Evolutionary conservation across 2,113 vertebrate genomes (phyloP), one percentile per base, ranked within the genome.

Genomic region (Danionella cerebrum): DNA sequence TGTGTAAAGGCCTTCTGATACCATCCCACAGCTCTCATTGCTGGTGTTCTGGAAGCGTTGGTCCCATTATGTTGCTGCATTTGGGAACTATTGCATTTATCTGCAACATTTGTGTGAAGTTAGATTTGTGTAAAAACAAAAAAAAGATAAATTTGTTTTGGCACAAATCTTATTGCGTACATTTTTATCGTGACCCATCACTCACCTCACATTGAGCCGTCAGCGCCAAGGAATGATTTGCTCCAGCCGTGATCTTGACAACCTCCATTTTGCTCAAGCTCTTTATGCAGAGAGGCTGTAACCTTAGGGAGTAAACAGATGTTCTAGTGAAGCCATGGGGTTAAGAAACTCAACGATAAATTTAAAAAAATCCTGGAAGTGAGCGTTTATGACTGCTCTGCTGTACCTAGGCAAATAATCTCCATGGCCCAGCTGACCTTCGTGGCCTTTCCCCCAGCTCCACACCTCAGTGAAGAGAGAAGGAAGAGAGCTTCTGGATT

Each of bases 371-470:
- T 21, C 12, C 44, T 11, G 38, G 12, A 4, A 21, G 16, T 13
- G 16, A 5, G 33, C 18, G 21, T 25, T 11, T 24, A n/a, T 33
- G 10, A 41, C 8, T 27, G 3, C 9, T 22, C 21, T 1, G 38
- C 19, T 85, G 83, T 70, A 98, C 96, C 95, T 90, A 47, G 94
- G 91, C 16, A 98, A 86, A 69, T 91, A 84, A 76, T 99, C 96
- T 1, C 96, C 96, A 1, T 98, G 96, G 1, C 96, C 96, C 24
- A 99, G 87, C 52, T 99, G 96, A 1, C 96, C 96, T 68, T 97
- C 94, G 42, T 95, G 93, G 2, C 96, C 96, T 22, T 91, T 90
- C 4, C 96, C 96, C 96, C 96, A 99, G 79, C 89, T 98, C 96
- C 96, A 99, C 50, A 99, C 93, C 70, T 99, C 96, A 0, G 94